These are phyloP conservation scores for Belonocnema kinseyi DNA, from an alignment of 1,140 invertebrate genomes.

Conservation along the genomic window DNA sequence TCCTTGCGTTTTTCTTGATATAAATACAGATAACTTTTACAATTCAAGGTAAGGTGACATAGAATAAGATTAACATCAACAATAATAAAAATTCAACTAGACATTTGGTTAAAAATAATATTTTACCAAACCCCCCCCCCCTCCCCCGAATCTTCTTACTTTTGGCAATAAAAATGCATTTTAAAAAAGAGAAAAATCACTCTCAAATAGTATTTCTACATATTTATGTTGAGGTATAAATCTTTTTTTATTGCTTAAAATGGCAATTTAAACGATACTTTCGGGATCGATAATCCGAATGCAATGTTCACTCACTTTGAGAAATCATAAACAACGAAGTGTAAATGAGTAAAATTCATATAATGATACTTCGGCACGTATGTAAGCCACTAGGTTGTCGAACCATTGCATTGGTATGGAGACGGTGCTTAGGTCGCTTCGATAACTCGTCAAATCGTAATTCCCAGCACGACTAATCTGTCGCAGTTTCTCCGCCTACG, in stretches of 20 bases:
- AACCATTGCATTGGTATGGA: slow-evolving; percentile 65
- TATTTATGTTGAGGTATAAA: no score
- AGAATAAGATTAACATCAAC: no score
- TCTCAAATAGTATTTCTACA: no score
- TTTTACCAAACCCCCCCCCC: no score
- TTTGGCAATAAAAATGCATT: not conserved
- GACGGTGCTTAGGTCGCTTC: slow-evolving; percentile 52
- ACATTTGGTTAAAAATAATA: no score
- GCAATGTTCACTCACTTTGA: no score
- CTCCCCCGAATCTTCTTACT: not conserved
- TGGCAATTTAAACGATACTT: no score
- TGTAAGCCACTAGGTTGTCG: slow-evolving; percentile 60
- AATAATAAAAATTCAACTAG: no score
- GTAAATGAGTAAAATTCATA: not conserved
- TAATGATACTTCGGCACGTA: slow-evolving; percentile 42
- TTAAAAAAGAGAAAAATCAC: no score
- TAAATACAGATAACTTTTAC: not conserved
- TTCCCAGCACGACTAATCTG: slow-evolving; percentile 59
- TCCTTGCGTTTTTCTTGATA: not conserved
- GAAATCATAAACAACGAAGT: not conserved
- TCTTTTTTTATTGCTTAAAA: no score
- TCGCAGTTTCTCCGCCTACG: slow-evolving; percentile 53
- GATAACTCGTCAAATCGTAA: slow-evolving; percentile 57
- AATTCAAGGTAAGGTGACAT: not conserved
- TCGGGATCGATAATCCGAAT: no score